Evolutionary conservation across 2,888 invertebrate species (phyloP).

Genomic region (Geotrupes spiniger): DNA sequence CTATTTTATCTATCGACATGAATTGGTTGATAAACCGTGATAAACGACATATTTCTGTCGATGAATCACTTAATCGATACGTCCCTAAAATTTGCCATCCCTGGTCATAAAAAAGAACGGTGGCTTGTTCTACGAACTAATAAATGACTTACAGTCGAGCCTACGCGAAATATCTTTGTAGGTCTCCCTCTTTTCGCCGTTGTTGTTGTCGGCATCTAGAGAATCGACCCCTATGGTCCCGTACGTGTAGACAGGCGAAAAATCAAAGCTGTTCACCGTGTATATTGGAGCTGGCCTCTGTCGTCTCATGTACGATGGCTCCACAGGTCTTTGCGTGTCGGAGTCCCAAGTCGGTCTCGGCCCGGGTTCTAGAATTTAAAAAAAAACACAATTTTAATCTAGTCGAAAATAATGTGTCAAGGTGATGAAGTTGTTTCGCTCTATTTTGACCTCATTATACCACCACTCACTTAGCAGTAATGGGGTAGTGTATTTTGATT

Average conservation of each 20-base stretch:
- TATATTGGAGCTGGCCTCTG: slow-evolving; percentile 30
- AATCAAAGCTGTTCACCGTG: slow-evolving; percentile 27
- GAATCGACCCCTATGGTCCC: slow-evolving; percentile 28
- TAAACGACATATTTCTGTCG: too few species aligned
- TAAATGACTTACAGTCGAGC: slow-evolving; percentile 42
- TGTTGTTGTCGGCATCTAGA: slow-evolving; percentile 32
- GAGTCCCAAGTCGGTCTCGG: slow-evolving; percentile 52
- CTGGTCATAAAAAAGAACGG: background rate
- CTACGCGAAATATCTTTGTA: slow-evolving; percentile 47
- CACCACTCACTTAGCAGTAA: too few species aligned
- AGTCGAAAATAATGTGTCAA: background rate
- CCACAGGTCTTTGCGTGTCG: slow-evolving; percentile 30
- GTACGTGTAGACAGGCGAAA: slow-evolving; percentile 28
- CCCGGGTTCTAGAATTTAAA: slow-evolving; percentile 48
- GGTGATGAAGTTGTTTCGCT: too few species aligned
- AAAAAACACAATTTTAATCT: background rate
- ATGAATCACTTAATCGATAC: too few species aligned
- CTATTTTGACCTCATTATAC: too few species aligned
- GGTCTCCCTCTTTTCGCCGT: slow-evolving; percentile 48
- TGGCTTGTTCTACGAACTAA: background rate
- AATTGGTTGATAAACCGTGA: too few species aligned
- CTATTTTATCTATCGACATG: too few species aligned
- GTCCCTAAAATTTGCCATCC: too few species aligned
- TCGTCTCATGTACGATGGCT: slow-evolving; percentile 19
- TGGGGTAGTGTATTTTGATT: too few species aligned